A percentile compares a stretch with the other conserved stretches of the same genome.
phyloP scores from a whole-genome alignment of 2,797 vertebrate species.

The Neosalanx taihuensis region DNA sequence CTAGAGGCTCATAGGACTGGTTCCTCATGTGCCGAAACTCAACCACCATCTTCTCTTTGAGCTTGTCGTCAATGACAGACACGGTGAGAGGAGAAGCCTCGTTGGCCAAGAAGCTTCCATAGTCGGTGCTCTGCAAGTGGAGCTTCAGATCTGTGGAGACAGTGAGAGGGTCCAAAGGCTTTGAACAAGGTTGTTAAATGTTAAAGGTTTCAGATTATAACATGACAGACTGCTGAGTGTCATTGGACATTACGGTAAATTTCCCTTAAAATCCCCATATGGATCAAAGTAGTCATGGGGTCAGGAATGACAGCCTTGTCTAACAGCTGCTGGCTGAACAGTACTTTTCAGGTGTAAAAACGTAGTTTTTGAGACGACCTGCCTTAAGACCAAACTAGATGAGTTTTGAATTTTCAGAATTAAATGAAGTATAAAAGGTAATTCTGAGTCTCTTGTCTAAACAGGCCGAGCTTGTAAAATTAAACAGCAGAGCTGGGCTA shows the following conservation, averaged over 20 bases:
- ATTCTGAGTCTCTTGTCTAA: too few relatives aligned
- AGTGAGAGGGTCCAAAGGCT: too few relatives aligned
- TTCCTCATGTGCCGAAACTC: conserved; percentile 99
- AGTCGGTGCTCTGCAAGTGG: conserved; percentile 98
- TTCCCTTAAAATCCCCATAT: conserved; percentile 2
- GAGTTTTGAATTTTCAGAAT: too few relatives aligned
- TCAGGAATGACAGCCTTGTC: background rate
- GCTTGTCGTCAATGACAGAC: conserved; percentile 96
- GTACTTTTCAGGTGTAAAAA: too few relatives aligned
- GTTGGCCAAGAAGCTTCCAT: conserved; percentile 95
- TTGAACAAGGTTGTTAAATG: background rate
- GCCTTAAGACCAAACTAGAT: too few relatives aligned
- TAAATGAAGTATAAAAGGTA: too few relatives aligned
- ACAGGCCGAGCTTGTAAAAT: too few relatives aligned
- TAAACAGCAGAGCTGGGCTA: background rate
- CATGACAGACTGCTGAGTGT: background rate
- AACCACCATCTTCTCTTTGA: conserved; percentile 99
- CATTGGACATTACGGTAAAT: background rate
- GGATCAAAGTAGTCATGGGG: background rate
- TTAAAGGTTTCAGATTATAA: background rate
- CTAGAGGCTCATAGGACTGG: conserved; percentile 94
- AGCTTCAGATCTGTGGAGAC: conserved; percentile 87
- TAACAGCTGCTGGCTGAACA: too few relatives aligned
- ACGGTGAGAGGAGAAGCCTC: conserved; percentile 95
- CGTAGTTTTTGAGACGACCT: too few relatives aligned